These are phyloP conservation scores for Pyrochroa serraticornis DNA, from an alignment of 2,888 invertebrate species.

Conservation along the genomic window DNA sequence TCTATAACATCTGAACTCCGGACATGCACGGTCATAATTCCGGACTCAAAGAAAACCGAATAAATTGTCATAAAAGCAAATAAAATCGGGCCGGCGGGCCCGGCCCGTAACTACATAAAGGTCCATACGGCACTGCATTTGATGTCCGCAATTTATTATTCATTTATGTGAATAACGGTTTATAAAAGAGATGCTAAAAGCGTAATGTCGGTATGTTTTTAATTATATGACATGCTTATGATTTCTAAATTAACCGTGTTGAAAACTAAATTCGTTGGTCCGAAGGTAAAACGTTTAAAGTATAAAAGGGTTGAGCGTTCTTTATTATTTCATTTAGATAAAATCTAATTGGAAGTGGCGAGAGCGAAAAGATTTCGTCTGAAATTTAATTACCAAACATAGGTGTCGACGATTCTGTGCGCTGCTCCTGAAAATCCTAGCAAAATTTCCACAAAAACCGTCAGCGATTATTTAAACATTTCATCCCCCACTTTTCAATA, in stretches of 20 bases:
- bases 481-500: no score
- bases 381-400: constrained; percentile 40
- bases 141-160: constrained; percentile 52
- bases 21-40: constrained; percentile 48
- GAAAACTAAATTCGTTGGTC: constrained; percentile 38
- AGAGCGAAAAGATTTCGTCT: constrained; percentile 40
- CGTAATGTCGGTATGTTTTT: constrained; percentile 49
- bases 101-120: constrained; percentile 44
- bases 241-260: constrained; percentile 52
- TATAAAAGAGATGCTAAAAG: constrained; percentile 45
- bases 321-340: constrained; percentile 44
- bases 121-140: constrained; percentile 46
- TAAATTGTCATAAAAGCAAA: constrained; percentile 51
- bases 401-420: constrained; percentile 34
- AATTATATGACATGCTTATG: constrained; percentile 52
- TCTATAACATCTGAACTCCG: constrained; percentile 49
- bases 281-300: constrained; percentile 38
- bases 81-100: constrained; percentile 34
- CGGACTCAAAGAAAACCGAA: constrained; percentile 51
- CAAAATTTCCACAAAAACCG: no score
- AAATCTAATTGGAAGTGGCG: constrained; percentile 43
- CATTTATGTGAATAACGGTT: constrained; percentile 49
- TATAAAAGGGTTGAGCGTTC: constrained; percentile 36
- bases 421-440: constrained; percentile 3
- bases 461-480: no score